Conservation (phyloP, 64 coral and sea anemone species). For the Astreopora myriophthalma region DNA sequence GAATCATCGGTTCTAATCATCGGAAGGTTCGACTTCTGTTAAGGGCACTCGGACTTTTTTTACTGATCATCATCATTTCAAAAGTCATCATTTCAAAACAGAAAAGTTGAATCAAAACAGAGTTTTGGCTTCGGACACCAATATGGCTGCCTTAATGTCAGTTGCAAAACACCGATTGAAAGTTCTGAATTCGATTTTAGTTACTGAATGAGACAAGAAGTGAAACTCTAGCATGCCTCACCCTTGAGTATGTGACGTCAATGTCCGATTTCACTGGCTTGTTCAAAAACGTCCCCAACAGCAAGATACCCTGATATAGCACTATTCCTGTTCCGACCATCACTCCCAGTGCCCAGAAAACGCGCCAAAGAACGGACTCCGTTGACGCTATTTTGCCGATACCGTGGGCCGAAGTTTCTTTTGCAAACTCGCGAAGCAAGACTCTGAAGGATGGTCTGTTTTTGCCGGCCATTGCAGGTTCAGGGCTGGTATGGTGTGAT, state of each 20-base stretch:
- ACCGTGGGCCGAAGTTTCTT: conserved; percentile 54
- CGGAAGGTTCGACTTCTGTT: no score
- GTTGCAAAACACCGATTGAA: no score
- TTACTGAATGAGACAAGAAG: background rate
- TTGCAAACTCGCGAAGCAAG: conserved; percentile 55
- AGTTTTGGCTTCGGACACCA: no score
- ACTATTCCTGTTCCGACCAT: conserved; percentile 39
- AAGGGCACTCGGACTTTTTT: no score
- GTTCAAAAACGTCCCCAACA: conserved; percentile 18
- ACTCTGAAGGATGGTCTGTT: conserved; percentile 23
- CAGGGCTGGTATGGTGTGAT: background rate
- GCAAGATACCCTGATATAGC: conserved; percentile 28
- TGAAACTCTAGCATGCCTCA: background rate
- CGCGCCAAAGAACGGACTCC: conserved; percentile 44
- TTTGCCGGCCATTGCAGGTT: background rate
- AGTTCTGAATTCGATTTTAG: background rate
- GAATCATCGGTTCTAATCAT: no score
- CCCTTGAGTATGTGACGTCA: conserved; percentile 60
- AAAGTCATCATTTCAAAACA: no score
- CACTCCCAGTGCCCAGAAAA: conserved; percentile 52
- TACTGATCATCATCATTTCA: no score
- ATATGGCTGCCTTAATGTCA: no score
- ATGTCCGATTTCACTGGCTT: conserved; percentile 59
- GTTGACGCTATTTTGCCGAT: conserved; percentile 31
- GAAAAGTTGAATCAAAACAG: no score